A percentile compares a stretch with the other conserved stretches of the same genome.
Conservation (phyloP, 2,113 vertebrate species). For the Embiotoca jacksoni region DNA sequence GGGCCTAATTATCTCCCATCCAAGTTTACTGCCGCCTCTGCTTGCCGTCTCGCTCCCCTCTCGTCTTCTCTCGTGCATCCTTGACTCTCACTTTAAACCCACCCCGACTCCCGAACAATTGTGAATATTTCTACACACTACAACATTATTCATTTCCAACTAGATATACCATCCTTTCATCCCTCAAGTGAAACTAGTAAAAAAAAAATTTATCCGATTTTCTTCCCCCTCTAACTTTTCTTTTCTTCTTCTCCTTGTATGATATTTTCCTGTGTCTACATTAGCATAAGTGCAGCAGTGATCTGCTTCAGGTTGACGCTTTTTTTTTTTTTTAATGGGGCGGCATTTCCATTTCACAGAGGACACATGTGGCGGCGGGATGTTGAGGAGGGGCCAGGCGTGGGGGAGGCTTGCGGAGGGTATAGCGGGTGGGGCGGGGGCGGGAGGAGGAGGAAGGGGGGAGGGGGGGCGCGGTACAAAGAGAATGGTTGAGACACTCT, state of each 20-base stretch:
- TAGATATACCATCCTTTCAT: constrained; percentile 70
- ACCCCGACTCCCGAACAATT: constrained; percentile 21
- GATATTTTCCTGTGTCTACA: constrained; percentile 83
- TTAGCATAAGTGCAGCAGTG: constrained; percentile 83
- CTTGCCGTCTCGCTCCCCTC: constrained; percentile 22
- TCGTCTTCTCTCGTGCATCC: constrained; percentile 32
- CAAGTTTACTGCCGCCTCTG: constrained; percentile 46
- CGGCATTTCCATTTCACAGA: constrained; percentile 85
- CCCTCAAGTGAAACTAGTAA: constrained; percentile 62
- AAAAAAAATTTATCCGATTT: constrained; percentile 69
- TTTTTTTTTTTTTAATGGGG: constrained; percentile 74
- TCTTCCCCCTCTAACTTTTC: constrained; percentile 55
- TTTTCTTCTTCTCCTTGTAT: constrained; percentile 62
- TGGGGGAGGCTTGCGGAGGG: neutral
- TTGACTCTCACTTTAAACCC: constrained; percentile 46
- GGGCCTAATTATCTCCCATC: constrained; percentile 67
- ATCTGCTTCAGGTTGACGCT: constrained; percentile 77
- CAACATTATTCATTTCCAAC: constrained; percentile 71
- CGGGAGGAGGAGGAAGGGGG: neutral
- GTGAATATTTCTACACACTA: constrained; percentile 58
- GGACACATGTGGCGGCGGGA: constrained; percentile 75
- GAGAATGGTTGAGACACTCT: constrained; percentile 78
- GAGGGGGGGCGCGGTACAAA: constrained; percentile 69
- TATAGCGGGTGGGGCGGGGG: neutral
- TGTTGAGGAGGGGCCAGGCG: constrained; percentile 43